phyloP scores from a whole-genome alignment of 2,888 invertebrate genomes.

The Ellobium chinense region DNA sequence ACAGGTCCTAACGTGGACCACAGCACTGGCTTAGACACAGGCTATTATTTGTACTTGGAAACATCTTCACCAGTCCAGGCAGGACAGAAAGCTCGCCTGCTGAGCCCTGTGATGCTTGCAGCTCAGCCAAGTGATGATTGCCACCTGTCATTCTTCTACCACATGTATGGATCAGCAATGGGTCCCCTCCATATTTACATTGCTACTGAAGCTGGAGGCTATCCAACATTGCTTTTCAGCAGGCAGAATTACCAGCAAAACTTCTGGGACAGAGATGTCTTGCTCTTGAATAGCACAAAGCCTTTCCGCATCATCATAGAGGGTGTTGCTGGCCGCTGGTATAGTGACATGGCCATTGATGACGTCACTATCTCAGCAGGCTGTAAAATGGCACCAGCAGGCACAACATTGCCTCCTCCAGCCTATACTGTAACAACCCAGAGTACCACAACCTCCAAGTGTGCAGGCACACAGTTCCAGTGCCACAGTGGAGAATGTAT shows the following conservation, averaged over 20 bases:
- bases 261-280: slow-evolving; percentile 66
- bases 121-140: slow-evolving; percentile 57
- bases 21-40: slow-evolving; percentile 63
- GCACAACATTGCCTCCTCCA: slow-evolving; percentile 55
- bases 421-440: slow-evolving; percentile 59
- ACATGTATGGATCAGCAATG: slow-evolving; percentile 72
- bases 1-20: slow-evolving; percentile 74
- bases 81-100: slow-evolving; percentile 74
- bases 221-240: slow-evolving; percentile 31
- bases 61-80: slow-evolving; percentile 63
- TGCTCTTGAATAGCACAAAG: slow-evolving; percentile 56
- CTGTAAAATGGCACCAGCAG: slow-evolving; percentile 61
- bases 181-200: slow-evolving; percentile 67
- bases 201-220: slow-evolving; percentile 57
- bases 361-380: slow-evolving; percentile 74
- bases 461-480: slow-evolving; percentile 60
- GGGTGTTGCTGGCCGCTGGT: slow-evolving; percentile 61
- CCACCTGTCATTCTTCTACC: slow-evolving; percentile 71
- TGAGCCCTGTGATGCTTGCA: slow-evolving; percentile 60
- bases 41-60: slow-evolving; percentile 73
- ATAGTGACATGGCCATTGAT: slow-evolving; percentile 74
- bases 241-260: slow-evolving; percentile 49
- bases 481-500: slow-evolving; percentile 66
- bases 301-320: slow-evolving; percentile 71
- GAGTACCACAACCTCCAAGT: slow-evolving; percentile 53